Conservation (phyloP, 2,113 vertebrate genomes). For the Porphyrio hochstetteri region DNA sequence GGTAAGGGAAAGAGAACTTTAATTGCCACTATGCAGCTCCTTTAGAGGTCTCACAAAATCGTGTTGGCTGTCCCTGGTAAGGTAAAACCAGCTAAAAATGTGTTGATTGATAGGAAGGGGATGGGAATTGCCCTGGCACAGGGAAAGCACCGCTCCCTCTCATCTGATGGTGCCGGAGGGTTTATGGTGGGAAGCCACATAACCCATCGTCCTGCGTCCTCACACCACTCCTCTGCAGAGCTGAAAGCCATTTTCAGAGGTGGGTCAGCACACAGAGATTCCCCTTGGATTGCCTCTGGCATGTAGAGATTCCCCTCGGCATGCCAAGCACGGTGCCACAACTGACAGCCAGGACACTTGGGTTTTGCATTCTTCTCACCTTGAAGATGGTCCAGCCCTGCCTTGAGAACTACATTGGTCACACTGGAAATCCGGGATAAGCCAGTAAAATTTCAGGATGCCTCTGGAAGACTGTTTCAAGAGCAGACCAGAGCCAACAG, state of each 20-base stretch:
- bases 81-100: neutral
- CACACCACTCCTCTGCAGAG: neutral
- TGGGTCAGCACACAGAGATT: rapidly evolving
- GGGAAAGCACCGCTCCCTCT: neutral
- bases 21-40: neutral
- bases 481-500: neutral
- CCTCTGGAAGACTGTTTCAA: neutral
- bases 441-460: neutral
- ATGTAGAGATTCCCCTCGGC: rapidly evolving
- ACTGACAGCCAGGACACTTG: neutral
- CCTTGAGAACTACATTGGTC: neutral
- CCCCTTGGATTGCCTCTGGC: neutral
- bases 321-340: rapidly evolving
- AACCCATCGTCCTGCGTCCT: rapidly evolving
- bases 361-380: neutral
- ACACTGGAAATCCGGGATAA: neutral
- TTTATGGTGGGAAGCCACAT: neutral
- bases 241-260: neutral
- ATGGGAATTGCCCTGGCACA: neutral
- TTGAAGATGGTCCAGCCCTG: neutral
- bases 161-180: neutral
- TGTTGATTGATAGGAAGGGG: neutral
- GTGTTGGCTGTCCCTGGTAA: neutral
- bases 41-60: neutral
- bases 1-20: neutral